phyloP scores from a whole-genome alignment of 2,797 vertebrate genomes.

The Sternotherus odoratus region DNA sequence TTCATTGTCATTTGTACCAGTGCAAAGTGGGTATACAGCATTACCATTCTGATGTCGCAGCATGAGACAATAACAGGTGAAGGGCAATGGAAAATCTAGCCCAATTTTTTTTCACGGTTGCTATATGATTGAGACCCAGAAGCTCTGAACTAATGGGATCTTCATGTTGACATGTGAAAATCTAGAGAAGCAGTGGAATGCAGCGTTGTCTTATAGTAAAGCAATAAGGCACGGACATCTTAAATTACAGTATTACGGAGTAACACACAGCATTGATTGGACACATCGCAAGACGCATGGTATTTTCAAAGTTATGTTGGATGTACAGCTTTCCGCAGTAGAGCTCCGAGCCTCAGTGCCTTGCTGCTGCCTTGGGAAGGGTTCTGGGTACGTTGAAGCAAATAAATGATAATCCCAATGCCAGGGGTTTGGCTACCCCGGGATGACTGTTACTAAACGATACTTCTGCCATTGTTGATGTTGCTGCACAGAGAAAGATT shows the following conservation, averaged over 20 bases:
- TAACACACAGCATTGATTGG: neutral
- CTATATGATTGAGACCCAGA: neutral
- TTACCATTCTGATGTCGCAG: neutral
- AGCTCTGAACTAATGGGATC: neutral
- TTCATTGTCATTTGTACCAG: neutral
- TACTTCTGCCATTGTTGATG: no score
- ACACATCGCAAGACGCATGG: no score
- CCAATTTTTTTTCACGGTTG: neutral
- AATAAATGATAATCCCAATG: no score
- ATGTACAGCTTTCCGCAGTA: no score
- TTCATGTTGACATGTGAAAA: neutral
- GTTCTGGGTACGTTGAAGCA: no score
- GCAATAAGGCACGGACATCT: neutral
- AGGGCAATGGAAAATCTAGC: neutral
- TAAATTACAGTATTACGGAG: neutral
- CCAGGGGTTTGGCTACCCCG: no score
- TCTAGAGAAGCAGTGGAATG: neutral
- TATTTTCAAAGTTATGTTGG: no score
- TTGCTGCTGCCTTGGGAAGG: no score
- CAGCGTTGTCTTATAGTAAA: neutral
- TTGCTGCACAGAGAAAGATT: no score
- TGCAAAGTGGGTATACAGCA: neutral
- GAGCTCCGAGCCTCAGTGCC: no score
- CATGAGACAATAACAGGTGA: neutral
- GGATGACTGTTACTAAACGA: no score